These are phyloP conservation scores for Ichneumoninae sp. DNA, from an alignment of 2,888 invertebrate genomes.

Conservation along the genomic window DNA sequence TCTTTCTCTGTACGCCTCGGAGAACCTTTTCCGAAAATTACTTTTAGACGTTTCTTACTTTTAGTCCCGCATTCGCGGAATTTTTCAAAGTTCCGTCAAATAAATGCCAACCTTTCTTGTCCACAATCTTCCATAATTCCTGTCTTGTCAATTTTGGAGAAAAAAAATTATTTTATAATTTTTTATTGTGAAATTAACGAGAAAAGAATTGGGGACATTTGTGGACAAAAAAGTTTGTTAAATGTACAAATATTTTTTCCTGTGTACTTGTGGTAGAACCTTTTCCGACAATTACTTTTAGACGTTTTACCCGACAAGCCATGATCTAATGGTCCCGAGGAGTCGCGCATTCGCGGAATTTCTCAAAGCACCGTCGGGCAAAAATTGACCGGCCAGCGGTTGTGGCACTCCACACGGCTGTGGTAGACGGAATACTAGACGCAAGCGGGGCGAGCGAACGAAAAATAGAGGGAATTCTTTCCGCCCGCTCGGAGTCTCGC, in stretches of 20 bases:
- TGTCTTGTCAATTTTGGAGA: no score
- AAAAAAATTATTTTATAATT: no score
- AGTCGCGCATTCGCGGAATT: slow-evolving; percentile 48
- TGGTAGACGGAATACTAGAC: neutral
- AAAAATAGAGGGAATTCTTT: slow-evolving; percentile 45
- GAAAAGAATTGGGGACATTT: no score
- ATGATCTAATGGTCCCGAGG: slow-evolving; percentile 13
- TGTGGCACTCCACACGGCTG: slow-evolving; percentile 11
- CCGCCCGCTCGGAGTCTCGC: slow-evolving; percentile 6
- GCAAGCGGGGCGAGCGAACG: neutral
- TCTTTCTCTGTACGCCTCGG: neutral
- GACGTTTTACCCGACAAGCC: slow-evolving; percentile 35
- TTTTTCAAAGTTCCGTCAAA: slow-evolving; percentile 36
- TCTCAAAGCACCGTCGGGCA: slow-evolving; percentile 30
- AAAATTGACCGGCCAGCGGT: slow-evolving; percentile 38
- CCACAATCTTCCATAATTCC: no score
- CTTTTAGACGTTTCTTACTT: slow-evolving; percentile 27
- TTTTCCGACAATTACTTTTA: slow-evolving; percentile 34
- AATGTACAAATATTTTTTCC: no score
- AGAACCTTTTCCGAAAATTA: slow-evolving; percentile 24
- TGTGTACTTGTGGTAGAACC: neutral
- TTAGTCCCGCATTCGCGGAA: slow-evolving; percentile 39
- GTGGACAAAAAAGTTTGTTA: no score
- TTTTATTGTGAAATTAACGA: no score
- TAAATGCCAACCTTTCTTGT: no score